phyloP scores from a whole-genome alignment of 2,797 vertebrate species.

The Tapera naevia region DNA sequence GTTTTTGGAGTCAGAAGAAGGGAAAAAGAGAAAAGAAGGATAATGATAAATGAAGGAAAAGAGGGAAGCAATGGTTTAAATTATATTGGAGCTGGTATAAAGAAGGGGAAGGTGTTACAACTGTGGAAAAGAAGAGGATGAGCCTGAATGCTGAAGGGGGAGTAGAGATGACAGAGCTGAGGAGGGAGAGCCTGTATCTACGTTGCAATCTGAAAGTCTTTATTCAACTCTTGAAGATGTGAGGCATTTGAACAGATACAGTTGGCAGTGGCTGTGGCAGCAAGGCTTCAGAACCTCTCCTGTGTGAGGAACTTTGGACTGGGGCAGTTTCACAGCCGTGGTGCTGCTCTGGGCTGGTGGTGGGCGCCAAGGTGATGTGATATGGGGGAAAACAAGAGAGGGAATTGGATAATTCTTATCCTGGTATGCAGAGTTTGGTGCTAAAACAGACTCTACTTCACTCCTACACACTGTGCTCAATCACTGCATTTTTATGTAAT shows the following conservation, averaged over 20 bases:
- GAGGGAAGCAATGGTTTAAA: not conserved
- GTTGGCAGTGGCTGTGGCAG: not conserved
- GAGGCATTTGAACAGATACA: not conserved
- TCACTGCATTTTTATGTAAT: not conserved
- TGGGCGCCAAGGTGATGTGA: not conserved
- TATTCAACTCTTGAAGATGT: not conserved
- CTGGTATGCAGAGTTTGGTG: not conserved
- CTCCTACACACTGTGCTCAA: conserved; percentile 52
- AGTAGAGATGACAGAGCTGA: not conserved
- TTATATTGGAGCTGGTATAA: not conserved
- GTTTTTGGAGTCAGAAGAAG: not conserved
- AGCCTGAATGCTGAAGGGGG: not conserved
- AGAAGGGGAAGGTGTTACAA: not conserved
- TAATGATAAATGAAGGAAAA: not conserved
- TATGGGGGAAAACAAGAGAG: not conserved
- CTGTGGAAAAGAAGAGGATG: not conserved
- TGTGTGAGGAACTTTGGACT: not conserved
- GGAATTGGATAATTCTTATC: not conserved
- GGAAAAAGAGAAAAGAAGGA: not conserved
- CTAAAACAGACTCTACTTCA: conserved; percentile 3
- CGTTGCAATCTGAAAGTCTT: not conserved
- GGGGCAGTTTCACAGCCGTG: not conserved
- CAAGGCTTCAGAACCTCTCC: not conserved
- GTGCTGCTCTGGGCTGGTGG: not conserved
- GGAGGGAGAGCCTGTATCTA: not conserved